These are phyloP conservation scores for Coregonus suidteri DNA, from an alignment of 2,797 vertebrate genomes.

Conservation along the genomic window DNA sequence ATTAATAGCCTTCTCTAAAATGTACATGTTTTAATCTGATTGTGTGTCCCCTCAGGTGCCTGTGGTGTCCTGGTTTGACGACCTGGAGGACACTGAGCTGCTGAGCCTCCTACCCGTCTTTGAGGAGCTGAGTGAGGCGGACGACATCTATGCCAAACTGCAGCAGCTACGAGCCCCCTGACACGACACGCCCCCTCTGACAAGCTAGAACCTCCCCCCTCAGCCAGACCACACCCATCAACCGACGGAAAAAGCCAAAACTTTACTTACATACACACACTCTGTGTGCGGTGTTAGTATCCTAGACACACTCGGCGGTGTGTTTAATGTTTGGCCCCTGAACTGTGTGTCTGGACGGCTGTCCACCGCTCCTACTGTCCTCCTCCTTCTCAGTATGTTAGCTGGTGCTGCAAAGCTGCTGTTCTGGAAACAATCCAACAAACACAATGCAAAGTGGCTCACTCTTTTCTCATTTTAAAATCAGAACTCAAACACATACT, in stretches of 20 bases:
- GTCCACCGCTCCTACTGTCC: constrained; percentile 4
- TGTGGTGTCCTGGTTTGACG: constrained; percentile 83
- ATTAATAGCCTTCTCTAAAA: not conserved
- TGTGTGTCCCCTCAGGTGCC: constrained; percentile 66
- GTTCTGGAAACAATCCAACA: constrained; percentile 7
- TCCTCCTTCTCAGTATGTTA: constrained; percentile 1
- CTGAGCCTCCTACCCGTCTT: constrained; percentile 81
- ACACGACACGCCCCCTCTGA: not conserved
- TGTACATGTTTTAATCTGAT: not conserved
- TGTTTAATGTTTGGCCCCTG: constrained; percentile 1
- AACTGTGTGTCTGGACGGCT: not conserved
- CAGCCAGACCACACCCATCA: not conserved
- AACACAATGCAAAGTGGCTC: constrained; percentile 10
- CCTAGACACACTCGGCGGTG: not conserved
- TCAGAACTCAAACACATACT: not conserved
- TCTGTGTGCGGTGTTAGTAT: not conserved
- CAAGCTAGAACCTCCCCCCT: not conserved
- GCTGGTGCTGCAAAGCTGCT: constrained; percentile 11
- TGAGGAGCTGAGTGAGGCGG: constrained; percentile 77
- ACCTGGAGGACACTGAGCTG: constrained; percentile 79
- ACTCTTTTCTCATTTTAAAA: not conserved
- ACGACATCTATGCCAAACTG: constrained; percentile 79
- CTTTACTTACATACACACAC: not conserved
- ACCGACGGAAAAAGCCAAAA: not conserved
- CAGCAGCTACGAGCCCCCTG: constrained; percentile 75